phyloP scores from a whole-genome alignment of 2,797 vertebrate species.

The Aratinga solstitialis region DNA sequence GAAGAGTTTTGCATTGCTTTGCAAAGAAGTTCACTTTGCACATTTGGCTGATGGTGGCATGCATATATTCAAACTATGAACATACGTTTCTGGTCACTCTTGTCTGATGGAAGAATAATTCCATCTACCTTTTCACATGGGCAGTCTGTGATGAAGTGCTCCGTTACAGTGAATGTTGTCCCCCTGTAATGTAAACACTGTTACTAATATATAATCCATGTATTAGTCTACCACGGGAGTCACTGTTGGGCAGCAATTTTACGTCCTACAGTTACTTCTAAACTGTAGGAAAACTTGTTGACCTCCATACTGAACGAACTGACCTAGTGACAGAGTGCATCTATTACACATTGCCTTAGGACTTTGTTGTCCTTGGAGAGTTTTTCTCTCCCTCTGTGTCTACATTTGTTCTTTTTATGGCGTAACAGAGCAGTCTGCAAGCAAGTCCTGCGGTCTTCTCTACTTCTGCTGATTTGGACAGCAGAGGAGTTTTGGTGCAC shows the following conservation, averaged over 20 bases:
- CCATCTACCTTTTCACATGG: neutral
- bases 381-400: neutral
- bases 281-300: neutral
- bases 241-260: neutral
- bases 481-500: neutral
- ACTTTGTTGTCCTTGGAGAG: neutral
- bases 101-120: neutral
- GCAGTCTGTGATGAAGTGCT: neutral
- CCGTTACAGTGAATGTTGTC: neutral
- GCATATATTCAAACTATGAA: neutral
- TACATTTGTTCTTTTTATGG: neutral
- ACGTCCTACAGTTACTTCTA: neutral
- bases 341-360: neutral
- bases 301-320: neutral
- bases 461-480: neutral
- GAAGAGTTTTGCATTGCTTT: neutral
- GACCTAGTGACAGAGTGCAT: neutral
- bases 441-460: accelerated
- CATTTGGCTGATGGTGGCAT: neutral
- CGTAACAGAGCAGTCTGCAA: neutral
- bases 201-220: neutral
- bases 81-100: neutral
- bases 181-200: neutral
- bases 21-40: neutral
- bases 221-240: neutral